A percentile compares a stretch with the other conserved stretches of the same genome.
Conservation (phyloP, 2,888 invertebrate genomes). For the Malthinus flaveolus region DNA sequence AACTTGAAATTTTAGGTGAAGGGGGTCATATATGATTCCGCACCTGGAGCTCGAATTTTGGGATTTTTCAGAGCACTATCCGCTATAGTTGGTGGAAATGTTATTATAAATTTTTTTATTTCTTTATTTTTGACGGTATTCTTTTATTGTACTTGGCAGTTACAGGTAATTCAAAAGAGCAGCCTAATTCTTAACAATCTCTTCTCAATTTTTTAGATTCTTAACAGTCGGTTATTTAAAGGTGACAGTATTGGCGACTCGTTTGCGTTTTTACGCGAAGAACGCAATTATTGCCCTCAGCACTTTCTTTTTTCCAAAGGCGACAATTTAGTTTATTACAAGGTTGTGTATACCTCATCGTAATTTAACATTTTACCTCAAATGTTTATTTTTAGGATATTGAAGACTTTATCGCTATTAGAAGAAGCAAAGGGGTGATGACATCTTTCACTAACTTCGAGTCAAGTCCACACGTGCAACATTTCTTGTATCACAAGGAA, state of each 20-base stretch:
- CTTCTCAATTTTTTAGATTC: too few species aligned
- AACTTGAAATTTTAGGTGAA: constrained; percentile 43
- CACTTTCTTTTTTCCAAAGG: constrained; percentile 73
- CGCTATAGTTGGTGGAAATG: constrained; percentile 64
- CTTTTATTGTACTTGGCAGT: constrained; percentile 63
- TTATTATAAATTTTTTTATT: constrained; percentile 60
- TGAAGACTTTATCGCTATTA: constrained; percentile 65
- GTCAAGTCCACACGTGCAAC: constrained; percentile 76
- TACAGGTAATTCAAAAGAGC: constrained; percentile 56
- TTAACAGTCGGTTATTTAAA: neutral
- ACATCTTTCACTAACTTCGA: constrained; percentile 67
- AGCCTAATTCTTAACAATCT: neutral
- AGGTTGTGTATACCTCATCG: constrained; percentile 46
- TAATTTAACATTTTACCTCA: too few species aligned
- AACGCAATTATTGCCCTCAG: constrained; percentile 67
- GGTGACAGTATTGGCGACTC: constrained; percentile 52
- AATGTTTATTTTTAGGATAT: constrained; percentile 58
- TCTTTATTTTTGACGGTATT: constrained; percentile 61
- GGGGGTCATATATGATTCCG: constrained; percentile 73
- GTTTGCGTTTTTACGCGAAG: constrained; percentile 61
- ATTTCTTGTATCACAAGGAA: constrained; percentile 65
- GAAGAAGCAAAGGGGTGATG: constrained; percentile 62
- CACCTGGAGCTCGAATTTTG: constrained; percentile 65
- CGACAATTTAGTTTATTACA: constrained; percentile 67
- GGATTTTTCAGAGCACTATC: constrained; percentile 64